Evolutionary conservation across 2,888 invertebrate species (phyloP).

Genomic region (Napeogenes inachia): DNA sequence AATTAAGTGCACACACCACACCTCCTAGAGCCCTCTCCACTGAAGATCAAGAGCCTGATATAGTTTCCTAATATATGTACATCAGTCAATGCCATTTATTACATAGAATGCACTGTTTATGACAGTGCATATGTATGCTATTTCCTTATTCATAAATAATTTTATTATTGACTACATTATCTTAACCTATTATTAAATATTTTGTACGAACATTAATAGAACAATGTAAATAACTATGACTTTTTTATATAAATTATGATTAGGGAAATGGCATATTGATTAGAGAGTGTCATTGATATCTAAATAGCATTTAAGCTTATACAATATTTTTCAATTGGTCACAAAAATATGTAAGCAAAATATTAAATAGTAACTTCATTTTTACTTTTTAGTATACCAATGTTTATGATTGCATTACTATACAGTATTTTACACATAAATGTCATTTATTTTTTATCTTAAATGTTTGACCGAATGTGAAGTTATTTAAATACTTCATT

Average conservation of each 20-base stretch:
- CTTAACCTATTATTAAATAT: constrained; percentile 14
- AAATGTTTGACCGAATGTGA: neutral
- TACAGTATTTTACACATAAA: constrained; percentile 1
- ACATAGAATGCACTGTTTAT: constrained; percentile 54
- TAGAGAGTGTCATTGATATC: neutral
- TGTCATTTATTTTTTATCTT: neutral
- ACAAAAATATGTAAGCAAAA: too few species aligned
- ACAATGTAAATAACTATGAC: constrained; percentile 62
- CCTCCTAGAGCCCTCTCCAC: constrained; percentile 60
- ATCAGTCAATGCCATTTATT: constrained; percentile 47
- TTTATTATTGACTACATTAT: constrained; percentile 10
- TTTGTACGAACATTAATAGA: constrained; percentile 42
- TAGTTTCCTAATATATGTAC: constrained; percentile 64
- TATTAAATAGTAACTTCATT: neutral
- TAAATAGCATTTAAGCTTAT: neutral
- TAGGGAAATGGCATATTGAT: constrained; percentile 41
- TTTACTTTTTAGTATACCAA: neutral
- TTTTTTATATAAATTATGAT: constrained; percentile 46
- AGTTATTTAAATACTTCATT: neutral
- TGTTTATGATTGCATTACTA: neutral
- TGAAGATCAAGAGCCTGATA: constrained; percentile 66
- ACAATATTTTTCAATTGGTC: neutral
- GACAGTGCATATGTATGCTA: constrained; percentile 32
- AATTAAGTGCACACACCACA: constrained; percentile 59
- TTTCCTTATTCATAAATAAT: constrained; percentile 48